Base-by-base conservation (phyloP, 2,888 invertebrate genomes). In the Aphrophora alni region DNA sequence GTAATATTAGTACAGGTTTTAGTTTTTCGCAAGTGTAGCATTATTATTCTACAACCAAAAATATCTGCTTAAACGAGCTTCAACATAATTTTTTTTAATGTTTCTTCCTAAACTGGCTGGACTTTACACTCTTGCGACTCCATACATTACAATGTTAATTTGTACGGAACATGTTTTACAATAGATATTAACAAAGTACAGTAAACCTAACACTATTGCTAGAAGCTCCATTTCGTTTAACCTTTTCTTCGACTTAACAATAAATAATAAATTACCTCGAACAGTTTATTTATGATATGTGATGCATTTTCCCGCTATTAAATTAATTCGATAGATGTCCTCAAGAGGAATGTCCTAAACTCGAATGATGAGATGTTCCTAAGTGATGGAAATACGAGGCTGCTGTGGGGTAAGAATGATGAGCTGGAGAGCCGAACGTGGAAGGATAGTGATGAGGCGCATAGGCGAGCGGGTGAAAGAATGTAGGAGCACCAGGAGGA, bases 331-430 rank as follows among this genome's bases (percentile, higher is more conserved):
- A 59, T n/a, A 59, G n/a, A 59, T 21, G 59, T 4, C 59, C 69
- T 70, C 70, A 79, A 51, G 78, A 74, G 68, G 78, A 79, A 80
- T 84, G 84, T 10, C 83, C 84, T 70, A 83, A 77, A 38, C 83
- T 80, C 73, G 78, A 79, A 38, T 83, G 83, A 80, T 84, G 84
- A 28, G 74, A 27, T 7, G 82, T 79, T 0, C 84, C 82, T 28
- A 86, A 82, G 82, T 86, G 86, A 81, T 86, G 86, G 81, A 86
- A 86, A 82, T 86, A 86, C 72, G 78, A 73, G 68, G 78, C 78
- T 5, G 78, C 78, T 8, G 78, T 44, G 21, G 84, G 84, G 81
- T 86, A 85, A 38, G 83, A 81, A n/a, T 77, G 81, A 14, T 77
- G 81, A n/a, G 83, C 84, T 77, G 85, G 85, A 68, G 83, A 82